phyloP scores from a whole-genome alignment of 2,888 invertebrate genomes.

The Agonopterix arenella region DNA sequence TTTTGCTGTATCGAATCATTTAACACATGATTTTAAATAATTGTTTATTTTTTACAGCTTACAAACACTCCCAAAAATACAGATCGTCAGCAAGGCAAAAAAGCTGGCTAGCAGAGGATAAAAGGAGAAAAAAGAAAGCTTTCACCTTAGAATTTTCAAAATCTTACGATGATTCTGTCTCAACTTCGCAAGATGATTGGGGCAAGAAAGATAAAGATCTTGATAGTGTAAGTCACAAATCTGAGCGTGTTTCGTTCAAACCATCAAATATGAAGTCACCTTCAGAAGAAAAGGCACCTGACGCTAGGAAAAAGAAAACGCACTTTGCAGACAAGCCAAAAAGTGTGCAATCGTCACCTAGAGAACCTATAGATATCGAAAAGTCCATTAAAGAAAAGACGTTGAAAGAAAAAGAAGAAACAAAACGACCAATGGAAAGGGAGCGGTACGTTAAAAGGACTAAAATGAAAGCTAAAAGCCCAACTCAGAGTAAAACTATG shows the following conservation, averaged over 20 bases:
- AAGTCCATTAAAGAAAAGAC: constrained; percentile 57
- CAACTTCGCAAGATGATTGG: constrained; percentile 70
- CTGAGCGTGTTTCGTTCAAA: constrained; percentile 47
- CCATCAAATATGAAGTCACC: constrained; percentile 46
- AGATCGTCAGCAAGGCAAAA: constrained; percentile 59
- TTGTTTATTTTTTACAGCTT: constrained; percentile 39
- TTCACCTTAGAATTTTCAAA: constrained; percentile 86
- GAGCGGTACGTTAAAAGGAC: constrained; percentile 68
- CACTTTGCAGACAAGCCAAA: constrained; percentile 68
- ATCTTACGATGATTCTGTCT: constrained; percentile 74
- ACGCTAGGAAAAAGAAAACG: constrained; percentile 63
- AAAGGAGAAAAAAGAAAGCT: constrained; percentile 82
- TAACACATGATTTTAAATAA: not conserved
- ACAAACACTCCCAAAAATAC: constrained; percentile 71
- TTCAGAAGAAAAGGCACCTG: constrained; percentile 52
- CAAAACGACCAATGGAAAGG: constrained; percentile 57
- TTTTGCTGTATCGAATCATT: not conserved
- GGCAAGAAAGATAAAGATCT: constrained; percentile 50
- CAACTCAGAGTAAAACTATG: constrained; percentile 56
- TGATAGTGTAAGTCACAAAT: constrained; percentile 41
- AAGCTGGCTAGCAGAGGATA: constrained; percentile 82
- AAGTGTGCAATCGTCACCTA: constrained; percentile 59
- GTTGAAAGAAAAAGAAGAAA: constrained; percentile 58
- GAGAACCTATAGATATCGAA: constrained; percentile 56
- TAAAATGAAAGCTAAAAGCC: constrained; percentile 68